Evolutionary conservation across 1,140 invertebrate genomes (phyloP).

Genomic region (Drosophila lacertosa): DNA sequence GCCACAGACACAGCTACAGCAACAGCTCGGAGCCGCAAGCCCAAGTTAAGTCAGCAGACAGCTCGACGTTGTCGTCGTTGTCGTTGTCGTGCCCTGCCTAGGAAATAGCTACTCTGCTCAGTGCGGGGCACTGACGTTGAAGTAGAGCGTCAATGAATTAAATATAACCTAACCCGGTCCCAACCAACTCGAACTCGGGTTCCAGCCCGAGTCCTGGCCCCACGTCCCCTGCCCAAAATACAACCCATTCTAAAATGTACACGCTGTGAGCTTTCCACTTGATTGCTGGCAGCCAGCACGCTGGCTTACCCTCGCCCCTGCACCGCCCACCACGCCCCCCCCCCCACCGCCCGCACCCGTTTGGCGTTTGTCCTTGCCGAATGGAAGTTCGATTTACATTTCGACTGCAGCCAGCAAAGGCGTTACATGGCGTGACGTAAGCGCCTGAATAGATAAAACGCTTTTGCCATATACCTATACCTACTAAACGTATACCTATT

Average conservation of each 20-base stretch:
- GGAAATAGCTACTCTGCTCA: conserved; percentile 39
- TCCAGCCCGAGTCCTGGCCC: neutral
- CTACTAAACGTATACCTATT: conserved; percentile 3
- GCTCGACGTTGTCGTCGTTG: conserved; percentile 42
- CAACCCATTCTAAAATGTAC: conserved; percentile 74
- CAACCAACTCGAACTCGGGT: neutral
- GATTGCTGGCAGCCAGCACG: conserved; percentile 64
- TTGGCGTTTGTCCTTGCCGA: conserved; percentile 60
- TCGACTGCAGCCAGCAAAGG: conserved; percentile 62
- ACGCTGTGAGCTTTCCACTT: conserved; percentile 74
- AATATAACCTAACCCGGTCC: conserved; percentile 60
- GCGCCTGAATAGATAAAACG: conserved; percentile 39
- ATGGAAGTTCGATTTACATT: conserved; percentile 77
- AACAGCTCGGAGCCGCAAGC: conserved; percentile 3
- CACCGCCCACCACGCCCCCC: neutral
- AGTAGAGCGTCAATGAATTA: conserved; percentile 78
- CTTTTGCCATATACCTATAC: too few relatives aligned
- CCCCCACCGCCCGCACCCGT: neutral
- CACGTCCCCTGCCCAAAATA: conserved; percentile 7
- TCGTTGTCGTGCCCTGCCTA: conserved; percentile 49
- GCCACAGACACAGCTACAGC: neutral
- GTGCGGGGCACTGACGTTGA: conserved; percentile 47
- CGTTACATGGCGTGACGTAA: conserved; percentile 62
- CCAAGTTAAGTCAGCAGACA: conserved; percentile 50
- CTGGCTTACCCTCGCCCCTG: neutral